Evolutionary conservation across 2,888 invertebrate genomes (phyloP).

Genomic region (Leptodirus hochenwartii): DNA sequence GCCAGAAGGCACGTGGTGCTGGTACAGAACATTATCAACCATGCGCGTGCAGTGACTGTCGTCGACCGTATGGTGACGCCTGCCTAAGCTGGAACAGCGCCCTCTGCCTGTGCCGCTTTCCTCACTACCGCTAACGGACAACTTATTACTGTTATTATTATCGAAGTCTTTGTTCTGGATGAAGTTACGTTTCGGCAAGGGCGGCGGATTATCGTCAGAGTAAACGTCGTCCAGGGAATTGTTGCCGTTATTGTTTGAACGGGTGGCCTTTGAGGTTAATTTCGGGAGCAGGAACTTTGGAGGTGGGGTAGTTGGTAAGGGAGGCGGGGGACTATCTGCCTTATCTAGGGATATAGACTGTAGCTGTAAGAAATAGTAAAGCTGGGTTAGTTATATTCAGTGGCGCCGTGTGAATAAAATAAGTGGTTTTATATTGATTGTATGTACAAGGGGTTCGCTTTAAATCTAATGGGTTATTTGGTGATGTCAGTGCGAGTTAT

Average conservation of each 20-base stretch:
- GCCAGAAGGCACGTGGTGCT: no score
- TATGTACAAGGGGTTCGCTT: no score
- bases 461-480: no score
- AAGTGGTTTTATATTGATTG: no score
- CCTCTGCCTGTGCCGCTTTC: conserved; percentile 12
- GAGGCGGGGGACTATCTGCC: conserved; percentile 16
- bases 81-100: conserved; percentile 13
- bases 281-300: conserved; percentile 16
- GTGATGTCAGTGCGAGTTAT: no score
- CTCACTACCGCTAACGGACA: conserved; percentile 18
- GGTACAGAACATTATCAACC: conserved; percentile 19
- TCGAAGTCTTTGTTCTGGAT: conserved; percentile 7
- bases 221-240: conserved; percentile 7
- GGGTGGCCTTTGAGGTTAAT: no score
- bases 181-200: conserved; percentile 31
- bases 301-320: conserved; percentile 17
- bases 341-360: conserved; percentile 14
- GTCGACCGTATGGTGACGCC: conserved; percentile 3
- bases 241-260: no score
- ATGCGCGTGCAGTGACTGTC: conserved; percentile 14
- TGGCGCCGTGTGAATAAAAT: no score
- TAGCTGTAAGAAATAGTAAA: conserved; percentile 24
- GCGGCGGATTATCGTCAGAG: conserved; percentile 26
- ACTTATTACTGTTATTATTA: conserved; percentile 12
- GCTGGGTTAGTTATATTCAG: conserved; percentile 23